phyloP scores from a whole-genome alignment of 2,113 vertebrate species.

The Pachypanchax playfairii region DNA sequence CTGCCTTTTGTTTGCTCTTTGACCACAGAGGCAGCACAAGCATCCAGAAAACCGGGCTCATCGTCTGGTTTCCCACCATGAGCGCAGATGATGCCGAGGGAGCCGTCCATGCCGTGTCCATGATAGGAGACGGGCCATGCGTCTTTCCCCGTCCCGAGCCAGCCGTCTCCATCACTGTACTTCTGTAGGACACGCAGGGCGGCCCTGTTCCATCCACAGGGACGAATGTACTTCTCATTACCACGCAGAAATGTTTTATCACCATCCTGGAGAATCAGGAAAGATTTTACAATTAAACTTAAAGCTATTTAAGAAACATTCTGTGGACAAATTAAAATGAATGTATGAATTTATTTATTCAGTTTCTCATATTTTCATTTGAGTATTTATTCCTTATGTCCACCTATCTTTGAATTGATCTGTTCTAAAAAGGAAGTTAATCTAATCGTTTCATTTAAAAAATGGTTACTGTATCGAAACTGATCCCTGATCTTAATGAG shows the following conservation, averaged over 20 bases:
- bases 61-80: not conserved
- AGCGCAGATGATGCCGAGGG: constrained; percentile 51
- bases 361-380: no score
- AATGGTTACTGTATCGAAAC: not conserved
- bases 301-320: not conserved
- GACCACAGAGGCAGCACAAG: not conserved
- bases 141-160: constrained; percentile 54
- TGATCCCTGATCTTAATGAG: not conserved
- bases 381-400: no score
- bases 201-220: constrained; percentile 67
- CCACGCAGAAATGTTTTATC: constrained; percentile 47
- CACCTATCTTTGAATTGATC: not conserved
- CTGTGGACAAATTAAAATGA: not conserved
- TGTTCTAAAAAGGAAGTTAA: not conserved
- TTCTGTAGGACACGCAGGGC: constrained; percentile 60
- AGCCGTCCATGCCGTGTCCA: constrained; percentile 56
- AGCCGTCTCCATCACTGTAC: constrained; percentile 56
- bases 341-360: no score
- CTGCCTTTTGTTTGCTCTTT: constrained; percentile 16
- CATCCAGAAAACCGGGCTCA: constrained; percentile 10
- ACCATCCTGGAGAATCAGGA: constrained; percentile 39
- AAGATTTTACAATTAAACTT: constrained; percentile 4
- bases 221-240: constrained; percentile 63
- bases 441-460: no score
- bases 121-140: constrained; percentile 79